A percentile compares a stretch with the other conserved stretches of the same genome.
Conservation (phyloP, 2,797 vertebrate genomes). For the Crocodylus rhombifer region DNA sequence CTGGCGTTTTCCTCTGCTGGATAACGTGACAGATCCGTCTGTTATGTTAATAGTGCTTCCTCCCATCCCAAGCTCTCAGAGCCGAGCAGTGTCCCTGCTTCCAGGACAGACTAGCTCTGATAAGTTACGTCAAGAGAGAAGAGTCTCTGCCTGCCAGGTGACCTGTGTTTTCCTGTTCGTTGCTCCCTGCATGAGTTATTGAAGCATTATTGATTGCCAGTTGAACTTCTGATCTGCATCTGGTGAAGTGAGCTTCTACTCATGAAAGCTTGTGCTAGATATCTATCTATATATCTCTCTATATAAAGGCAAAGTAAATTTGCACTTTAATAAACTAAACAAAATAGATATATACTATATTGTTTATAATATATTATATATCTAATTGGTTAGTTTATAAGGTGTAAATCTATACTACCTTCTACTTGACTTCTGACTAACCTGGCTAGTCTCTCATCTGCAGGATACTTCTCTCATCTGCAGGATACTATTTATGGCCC, state of each 20-base stretch:
- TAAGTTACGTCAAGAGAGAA: neutral
- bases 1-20: neutral
- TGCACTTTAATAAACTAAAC: no score
- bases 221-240: neutral
- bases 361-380: no score
- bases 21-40: neutral
- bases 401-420: no score
- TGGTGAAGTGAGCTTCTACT: neutral
- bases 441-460: neutral
- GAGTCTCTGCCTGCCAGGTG: rapidly evolving
- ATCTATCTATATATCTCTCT: no score
- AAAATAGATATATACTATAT: no score
- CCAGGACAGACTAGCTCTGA: neutral
- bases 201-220: rapidly evolving
- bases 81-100: neutral
- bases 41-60: neutral
- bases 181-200: neutral
- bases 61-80: neutral
- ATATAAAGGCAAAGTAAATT: no score
- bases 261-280: rapidly evolving
- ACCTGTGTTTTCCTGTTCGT: neutral
- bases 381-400: no score
- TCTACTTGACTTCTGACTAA: no score
- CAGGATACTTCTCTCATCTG: neutral
- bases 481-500: neutral